phyloP scores from a whole-genome alignment of 2,888 invertebrate species.

The Zootermopsis nevadensis region DNA sequence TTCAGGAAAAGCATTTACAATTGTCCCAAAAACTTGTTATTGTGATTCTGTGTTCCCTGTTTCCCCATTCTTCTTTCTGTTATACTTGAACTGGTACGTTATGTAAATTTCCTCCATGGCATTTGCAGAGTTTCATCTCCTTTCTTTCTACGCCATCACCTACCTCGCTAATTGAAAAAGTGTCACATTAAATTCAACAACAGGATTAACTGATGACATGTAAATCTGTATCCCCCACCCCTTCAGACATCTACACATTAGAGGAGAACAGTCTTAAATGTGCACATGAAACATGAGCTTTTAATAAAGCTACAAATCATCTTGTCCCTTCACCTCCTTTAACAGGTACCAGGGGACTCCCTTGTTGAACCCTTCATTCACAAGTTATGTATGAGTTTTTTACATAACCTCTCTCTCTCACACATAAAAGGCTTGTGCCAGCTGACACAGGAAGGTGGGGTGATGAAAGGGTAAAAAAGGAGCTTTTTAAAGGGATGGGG shows the following conservation, averaged over 20 bases:
- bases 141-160: too few species aligned
- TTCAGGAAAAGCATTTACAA: too few species aligned
- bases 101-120: too few species aligned
- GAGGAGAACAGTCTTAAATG: not conserved
- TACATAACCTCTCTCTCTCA: not conserved
- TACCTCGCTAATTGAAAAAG: too few species aligned
- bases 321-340: not conserved
- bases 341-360: slow-evolving; percentile 32
- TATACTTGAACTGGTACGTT: too few species aligned
- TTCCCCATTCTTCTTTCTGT: too few species aligned
- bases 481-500: slow-evolving; percentile 12
- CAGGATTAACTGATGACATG: too few species aligned
- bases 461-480: slow-evolving; percentile 42
- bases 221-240: too few species aligned
- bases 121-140: too few species aligned
- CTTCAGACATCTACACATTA: not conserved
- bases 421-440: slow-evolving; percentile 26
- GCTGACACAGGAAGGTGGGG: slow-evolving; percentile 16
- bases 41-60: too few species aligned
- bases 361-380: slow-evolving; percentile 32
- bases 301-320: slow-evolving; percentile 29
- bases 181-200: too few species aligned
- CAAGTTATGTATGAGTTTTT: slow-evolving; percentile 39
- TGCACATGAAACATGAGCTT: slow-evolving; percentile 24
- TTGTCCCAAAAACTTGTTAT: too few species aligned